phyloP scores from a whole-genome alignment of 2,888 invertebrate genomes.

The Drosophila austrosaltans region DNA sequence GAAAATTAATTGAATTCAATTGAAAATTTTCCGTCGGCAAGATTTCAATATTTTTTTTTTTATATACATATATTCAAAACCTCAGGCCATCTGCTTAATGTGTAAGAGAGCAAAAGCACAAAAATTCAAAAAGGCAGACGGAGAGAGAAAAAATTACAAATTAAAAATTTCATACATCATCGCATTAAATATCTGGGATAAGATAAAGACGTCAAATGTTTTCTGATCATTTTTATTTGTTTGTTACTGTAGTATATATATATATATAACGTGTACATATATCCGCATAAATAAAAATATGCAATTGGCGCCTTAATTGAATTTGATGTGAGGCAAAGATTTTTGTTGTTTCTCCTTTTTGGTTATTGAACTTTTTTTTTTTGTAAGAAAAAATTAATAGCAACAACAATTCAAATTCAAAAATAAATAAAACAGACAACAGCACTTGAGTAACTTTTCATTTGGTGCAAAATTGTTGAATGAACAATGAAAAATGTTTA shows the following conservation, averaged over 20 bases:
- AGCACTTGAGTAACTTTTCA: conserved; percentile 64
- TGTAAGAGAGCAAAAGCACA: conserved; percentile 23
- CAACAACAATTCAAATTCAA: conserved; percentile 21
- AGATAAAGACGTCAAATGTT: conserved; percentile 78
- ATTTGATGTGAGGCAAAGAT: conserved; percentile 67
- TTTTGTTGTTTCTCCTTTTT: conserved; percentile 34
- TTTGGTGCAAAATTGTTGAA: conserved; percentile 69
- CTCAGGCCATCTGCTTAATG: conserved; percentile 53
- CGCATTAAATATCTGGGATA: conserved; percentile 81
- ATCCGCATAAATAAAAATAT: conserved; percentile 54
- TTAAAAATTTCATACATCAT: conserved; percentile 81
- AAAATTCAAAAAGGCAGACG: conserved; percentile 7
- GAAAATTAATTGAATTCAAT: no score
- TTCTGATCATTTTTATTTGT: conserved; percentile 25
- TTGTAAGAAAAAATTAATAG: conserved; percentile 15
- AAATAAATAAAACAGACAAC: conserved; percentile 23
- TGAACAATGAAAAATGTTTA: conserved; percentile 43
- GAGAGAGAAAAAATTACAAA: conserved; percentile 32
- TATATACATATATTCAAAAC: neutral
- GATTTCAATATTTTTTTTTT: neutral
- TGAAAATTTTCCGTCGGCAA: neutral
- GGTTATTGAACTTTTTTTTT: conserved; percentile 64
- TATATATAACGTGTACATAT: conserved; percentile 34
- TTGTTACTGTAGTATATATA: conserved; percentile 25
- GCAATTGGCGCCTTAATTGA: conserved; percentile 77